Conservation (phyloP, 1,140 invertebrate genomes). For the Mylabris phalerata region DNA sequence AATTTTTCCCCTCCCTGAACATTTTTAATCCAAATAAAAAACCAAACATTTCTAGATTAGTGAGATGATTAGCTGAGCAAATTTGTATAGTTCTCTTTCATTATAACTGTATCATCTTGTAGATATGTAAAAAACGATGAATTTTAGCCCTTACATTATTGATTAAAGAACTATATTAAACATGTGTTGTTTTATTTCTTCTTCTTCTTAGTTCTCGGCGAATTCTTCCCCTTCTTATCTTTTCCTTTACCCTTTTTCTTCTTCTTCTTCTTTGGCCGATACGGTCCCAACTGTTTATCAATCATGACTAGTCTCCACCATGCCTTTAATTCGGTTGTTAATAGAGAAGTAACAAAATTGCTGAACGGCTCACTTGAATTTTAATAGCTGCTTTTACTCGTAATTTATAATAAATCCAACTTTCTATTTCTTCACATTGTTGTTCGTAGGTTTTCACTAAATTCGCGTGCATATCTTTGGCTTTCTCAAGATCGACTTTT, state of each 20-base stretch:
- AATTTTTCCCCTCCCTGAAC: background rate
- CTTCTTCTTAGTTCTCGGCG: background rate
- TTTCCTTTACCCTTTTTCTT: background rate
- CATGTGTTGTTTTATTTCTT: background rate
- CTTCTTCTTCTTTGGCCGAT: background rate
- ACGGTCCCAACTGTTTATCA: slow-evolving; percentile 5
- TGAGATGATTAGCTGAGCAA: slow-evolving; percentile 8
- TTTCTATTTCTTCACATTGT: background rate
- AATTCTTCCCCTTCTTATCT: background rate
- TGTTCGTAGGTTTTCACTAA: background rate
- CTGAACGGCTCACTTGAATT: slow-evolving; percentile 4
- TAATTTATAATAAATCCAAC: slow-evolving; percentile 1
- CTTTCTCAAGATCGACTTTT: background rate
- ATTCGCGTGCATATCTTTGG: background rate
- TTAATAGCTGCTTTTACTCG: slow-evolving; percentile 2
- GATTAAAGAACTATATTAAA: slow-evolving; percentile 28
- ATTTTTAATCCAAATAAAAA: background rate
- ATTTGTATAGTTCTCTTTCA: slow-evolving; percentile 26
- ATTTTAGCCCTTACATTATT: slow-evolving; percentile 33
- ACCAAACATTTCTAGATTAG: slow-evolving; percentile 18
- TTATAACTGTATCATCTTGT: slow-evolving; percentile 34
- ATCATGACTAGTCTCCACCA: slow-evolving; percentile 11
- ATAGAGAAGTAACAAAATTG: background rate
- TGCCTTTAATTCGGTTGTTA: background rate
- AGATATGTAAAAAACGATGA: slow-evolving; percentile 34